These are phyloP conservation scores for Trididemnum nubilum DNA, from an alignment of 23 tunicate species.

Conservation along the genomic window DNA sequence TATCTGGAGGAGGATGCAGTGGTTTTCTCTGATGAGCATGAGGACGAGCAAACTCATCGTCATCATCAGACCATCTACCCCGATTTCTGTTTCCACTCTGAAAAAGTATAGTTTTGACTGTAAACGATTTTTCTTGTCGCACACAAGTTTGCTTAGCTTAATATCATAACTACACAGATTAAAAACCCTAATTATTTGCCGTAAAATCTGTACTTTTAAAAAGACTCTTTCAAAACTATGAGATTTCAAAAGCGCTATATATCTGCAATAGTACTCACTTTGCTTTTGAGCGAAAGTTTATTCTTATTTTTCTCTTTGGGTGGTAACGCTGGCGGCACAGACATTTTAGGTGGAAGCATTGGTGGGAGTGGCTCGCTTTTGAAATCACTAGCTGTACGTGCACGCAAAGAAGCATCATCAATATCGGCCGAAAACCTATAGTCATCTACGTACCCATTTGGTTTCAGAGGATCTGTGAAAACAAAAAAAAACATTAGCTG, in stretches of 20 bases:
- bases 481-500: too few species aligned
- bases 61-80: constrained; percentile 91
- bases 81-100: constrained; percentile 39
- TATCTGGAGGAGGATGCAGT: constrained; percentile 62
- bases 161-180: too few species aligned
- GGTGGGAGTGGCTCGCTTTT: constrained; percentile 47
- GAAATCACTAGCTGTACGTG: constrained; percentile 75
- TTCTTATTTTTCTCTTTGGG: constrained; percentile 14
- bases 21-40: constrained; percentile 18
- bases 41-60: constrained; percentile 2
- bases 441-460: too few species aligned
- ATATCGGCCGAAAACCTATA: constrained; percentile 20
- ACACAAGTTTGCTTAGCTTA: too few species aligned
- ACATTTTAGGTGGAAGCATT: constrained; percentile 59
- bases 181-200: too few species aligned
- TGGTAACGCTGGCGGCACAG: constrained; percentile 29
- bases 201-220: too few species aligned
- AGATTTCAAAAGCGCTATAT: too few species aligned
- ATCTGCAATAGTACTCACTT: too few species aligned
- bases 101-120: too few species aligned
- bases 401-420: constrained; percentile 56
- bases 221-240: too few species aligned
- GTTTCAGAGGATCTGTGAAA: constrained; percentile 43
- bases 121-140: too few species aligned
- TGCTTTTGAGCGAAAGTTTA: too few species aligned